Base-by-base conservation (phyloP, 2,113 vertebrate genomes). In the Nothobranchius kuhntae region DNA sequence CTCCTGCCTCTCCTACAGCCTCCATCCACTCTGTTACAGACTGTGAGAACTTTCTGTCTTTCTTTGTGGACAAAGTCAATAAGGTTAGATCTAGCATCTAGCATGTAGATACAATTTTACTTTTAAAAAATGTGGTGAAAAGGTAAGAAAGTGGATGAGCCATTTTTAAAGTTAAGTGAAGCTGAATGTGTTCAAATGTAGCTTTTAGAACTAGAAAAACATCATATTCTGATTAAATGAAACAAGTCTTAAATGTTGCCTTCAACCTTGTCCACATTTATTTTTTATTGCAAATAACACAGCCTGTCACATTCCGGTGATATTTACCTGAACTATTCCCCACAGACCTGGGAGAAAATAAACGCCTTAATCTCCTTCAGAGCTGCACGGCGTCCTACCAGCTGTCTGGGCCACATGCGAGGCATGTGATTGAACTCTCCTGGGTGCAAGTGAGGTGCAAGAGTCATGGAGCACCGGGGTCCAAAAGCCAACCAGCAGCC, bases 341-440 rank as follows among this genome's bases (percentile, higher is more conserved):
- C 56, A 14, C 65, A 56, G 70, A 71, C 61, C 50, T 42, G 26
- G 47, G 51, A 73, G 56, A 86, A 63, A 30, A 2, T 21, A 54
- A 68, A 74, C 51, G 9, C 4, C 63, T 81, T 78, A 78, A 88
- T 89, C 82, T 86, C 75, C 73, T 78, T 68, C 30, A 61, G 68
- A 67, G 64, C 68, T 72, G 67, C 48, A 45, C 65, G 73, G 54
- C 67, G 70, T 74, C 73, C 67, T 17, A 59, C 51, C 69, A 81
- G 78, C 60, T 73, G 67, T 63, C 55, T 15, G 13, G 26, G 82
- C 61, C 72, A 73, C 88, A 75, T 62, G 72, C 75, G 46, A 78
- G 71, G 78, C 64, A 59, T 86, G 61, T 87, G 87, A 92, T 92
- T 88, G 89, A 90, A 89, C 84, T 89, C 82, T 84, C 81, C 68